Evolutionary conservation across 1,140 invertebrate species (phyloP).

Genomic region (Aphis gossypii): DNA sequence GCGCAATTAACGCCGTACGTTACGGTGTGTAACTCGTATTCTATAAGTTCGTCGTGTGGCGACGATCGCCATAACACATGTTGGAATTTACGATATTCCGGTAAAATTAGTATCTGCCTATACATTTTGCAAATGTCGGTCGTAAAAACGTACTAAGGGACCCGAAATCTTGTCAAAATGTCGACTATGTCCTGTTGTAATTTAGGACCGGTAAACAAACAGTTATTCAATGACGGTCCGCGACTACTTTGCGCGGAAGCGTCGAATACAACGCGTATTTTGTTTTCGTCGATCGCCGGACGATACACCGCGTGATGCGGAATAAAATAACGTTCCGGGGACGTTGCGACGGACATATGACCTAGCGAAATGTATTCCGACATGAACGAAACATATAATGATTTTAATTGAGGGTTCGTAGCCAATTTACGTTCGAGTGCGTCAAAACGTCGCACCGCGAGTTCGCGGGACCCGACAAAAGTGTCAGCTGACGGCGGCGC

Average conservation of each 20-base stretch:
- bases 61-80: not conserved
- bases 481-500: not conserved
- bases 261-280: no score
- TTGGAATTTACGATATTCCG: not conserved
- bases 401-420: no score
- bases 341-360: not conserved
- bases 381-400: not conserved
- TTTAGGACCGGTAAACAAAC: not conserved
- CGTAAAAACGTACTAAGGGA: not conserved
- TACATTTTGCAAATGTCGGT: not conserved
- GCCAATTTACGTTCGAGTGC: no score
- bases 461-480: not conserved
- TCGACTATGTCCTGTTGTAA: not conserved
- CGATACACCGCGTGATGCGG: not conserved
- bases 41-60: not conserved
- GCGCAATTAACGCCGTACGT: no score
- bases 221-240: no score
- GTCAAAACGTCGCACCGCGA: not conserved
- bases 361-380: no score
- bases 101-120: no score
- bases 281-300: no score
- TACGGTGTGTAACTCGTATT: not conserved
- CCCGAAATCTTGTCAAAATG: not conserved
- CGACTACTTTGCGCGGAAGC: no score
- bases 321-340: not conserved